Evolutionary conservation across 1,140 invertebrate genomes (phyloP).

Genomic region (Danaus plexippus): DNA sequence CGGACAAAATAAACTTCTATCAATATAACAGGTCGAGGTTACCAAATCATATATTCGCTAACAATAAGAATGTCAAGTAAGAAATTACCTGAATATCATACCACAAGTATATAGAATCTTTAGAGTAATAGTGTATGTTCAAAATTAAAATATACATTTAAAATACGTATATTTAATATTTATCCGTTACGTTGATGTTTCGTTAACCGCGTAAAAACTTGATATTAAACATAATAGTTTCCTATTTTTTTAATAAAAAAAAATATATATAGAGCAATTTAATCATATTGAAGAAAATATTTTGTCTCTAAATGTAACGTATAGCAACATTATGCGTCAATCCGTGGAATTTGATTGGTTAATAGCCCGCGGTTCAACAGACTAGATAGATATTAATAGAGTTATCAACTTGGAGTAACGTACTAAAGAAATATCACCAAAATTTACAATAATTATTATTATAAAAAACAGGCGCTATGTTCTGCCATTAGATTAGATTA

Average conservation of each 20-base stretch:
- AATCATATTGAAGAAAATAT: slow-evolving; percentile 5
- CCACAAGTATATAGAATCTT: no score
- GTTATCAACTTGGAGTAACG: slow-evolving; percentile 59
- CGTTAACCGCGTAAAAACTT: no score
- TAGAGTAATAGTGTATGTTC: no score
- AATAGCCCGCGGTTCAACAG: slow-evolving; percentile 37
- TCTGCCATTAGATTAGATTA: no score
- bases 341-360: slow-evolving; percentile 35
- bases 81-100: no score
- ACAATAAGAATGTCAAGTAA: neutral
- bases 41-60: slow-evolving; percentile 19
- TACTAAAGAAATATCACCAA: slow-evolving; percentile 19
- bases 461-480: no score
- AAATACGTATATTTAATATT: no score
- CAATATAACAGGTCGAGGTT: slow-evolving; percentile 10
- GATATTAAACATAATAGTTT: no score
- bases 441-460: neutral
- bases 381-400: slow-evolving; percentile 56
- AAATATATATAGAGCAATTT: no score
- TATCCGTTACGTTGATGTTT: no score
- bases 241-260: no score
- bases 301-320: slow-evolving; percentile 3
- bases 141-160: no score
- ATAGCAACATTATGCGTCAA: slow-evolving; percentile 8
- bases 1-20: slow-evolving; percentile 21